Percentiles rank a stretch among this genome's conserved stretches.
Evolutionary conservation across 1,140 invertebrate genomes (phyloP).

Genomic region (Brachionus calyciflorus): DNA sequence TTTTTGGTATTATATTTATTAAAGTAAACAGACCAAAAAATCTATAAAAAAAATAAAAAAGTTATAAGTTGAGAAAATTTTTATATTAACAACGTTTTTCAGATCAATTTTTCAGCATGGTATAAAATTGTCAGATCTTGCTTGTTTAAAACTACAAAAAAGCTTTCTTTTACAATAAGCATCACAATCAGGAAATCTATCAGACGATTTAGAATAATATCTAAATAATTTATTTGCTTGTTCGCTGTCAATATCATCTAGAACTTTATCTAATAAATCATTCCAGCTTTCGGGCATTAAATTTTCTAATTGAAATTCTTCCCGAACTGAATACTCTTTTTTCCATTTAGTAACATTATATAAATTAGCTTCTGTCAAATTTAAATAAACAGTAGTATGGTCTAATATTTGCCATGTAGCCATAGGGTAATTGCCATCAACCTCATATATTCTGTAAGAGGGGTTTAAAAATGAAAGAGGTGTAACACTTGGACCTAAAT

Average conservation of each 20-base stretch:
- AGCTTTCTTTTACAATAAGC: constrained; percentile 10
- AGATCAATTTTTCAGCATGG: constrained; percentile 20
- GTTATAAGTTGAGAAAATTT: too few relatives aligned
- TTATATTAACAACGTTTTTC: too few relatives aligned
- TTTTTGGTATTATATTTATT: too few relatives aligned
- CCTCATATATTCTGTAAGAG: constrained; percentile 33
- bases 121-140: constrained; percentile 30
- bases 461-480: constrained; percentile 66
- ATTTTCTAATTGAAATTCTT: constrained; percentile 5
- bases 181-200: constrained; percentile 28
- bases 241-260: not conserved
- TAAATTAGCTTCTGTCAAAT: not conserved
- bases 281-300: constrained; percentile 32
- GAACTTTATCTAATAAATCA: not conserved
- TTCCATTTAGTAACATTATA: constrained; percentile 28
- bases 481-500: constrained; percentile 84
- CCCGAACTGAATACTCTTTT: constrained; percentile 33
- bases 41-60: too few relatives aligned
- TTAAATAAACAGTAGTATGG: constrained; percentile 22
- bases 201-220: constrained; percentile 42
- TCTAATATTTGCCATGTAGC: constrained; percentile 11
- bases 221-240: constrained; percentile 6
- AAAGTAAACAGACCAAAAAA: too few relatives aligned
- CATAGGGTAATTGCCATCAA: constrained; percentile 23
- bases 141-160: constrained; percentile 38